Percentiles rank a stretch among this genome's conserved stretches.
Evolutionary conservation across 2,113 vertebrate species (phyloP).

Genomic region (Stictonetta naevosa): DNA sequence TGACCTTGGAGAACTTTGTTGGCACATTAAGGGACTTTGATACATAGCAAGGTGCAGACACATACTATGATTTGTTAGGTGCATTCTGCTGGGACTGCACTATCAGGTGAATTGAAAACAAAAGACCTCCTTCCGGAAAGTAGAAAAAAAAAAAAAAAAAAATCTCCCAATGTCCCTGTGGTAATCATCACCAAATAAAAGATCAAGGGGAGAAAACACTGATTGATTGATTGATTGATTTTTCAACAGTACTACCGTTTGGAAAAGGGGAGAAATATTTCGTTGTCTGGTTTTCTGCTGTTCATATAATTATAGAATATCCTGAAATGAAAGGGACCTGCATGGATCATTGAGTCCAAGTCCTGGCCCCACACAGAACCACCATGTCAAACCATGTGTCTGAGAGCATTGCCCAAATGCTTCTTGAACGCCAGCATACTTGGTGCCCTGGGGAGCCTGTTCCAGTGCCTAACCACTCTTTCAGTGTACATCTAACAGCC

Average conservation of each 20-base stretch:
- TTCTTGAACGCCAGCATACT: not conserved
- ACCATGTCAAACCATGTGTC: not conserved
- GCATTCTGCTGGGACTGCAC: conserved; percentile 46
- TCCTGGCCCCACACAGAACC: not conserved
- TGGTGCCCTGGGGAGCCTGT: not conserved
- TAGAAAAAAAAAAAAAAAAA: not conserved
- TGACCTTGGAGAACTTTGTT: conserved; percentile 86
- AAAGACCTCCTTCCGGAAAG: conserved; percentile 7
- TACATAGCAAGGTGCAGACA: conserved; percentile 72
- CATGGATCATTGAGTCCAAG: not conserved
- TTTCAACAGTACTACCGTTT: not conserved
- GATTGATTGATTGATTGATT: not conserved
- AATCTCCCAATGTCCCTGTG: not conserved
- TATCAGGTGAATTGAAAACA: conserved; percentile 62
- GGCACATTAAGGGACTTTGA: conserved; percentile 81
- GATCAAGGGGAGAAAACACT: not conserved
- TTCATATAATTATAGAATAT: not conserved
- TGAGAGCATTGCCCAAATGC: not conserved
- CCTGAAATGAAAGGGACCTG: not conserved
- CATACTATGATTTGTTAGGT: conserved; percentile 74
- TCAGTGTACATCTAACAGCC: not conserved
- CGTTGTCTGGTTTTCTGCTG: not conserved
- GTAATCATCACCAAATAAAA: not conserved
- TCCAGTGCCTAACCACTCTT: not conserved
- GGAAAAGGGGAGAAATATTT: not conserved